Conservation (phyloP, 1,140 invertebrate species). For the Aphis craccivora region DNA sequence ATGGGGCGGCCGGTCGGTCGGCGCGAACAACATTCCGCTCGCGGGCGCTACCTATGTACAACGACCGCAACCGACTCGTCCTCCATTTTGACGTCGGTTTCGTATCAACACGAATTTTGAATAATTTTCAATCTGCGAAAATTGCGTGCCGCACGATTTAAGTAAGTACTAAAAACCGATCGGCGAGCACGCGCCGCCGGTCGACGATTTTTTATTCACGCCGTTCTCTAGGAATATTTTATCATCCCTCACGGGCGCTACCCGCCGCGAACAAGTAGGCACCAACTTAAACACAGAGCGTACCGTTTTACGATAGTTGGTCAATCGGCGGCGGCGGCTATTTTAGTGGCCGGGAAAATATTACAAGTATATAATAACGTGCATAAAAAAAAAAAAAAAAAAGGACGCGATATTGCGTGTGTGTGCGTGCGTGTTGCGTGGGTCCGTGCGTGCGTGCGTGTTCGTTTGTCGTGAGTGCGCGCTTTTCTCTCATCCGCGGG, state of each 20-base stretch:
- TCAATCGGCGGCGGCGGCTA: not conserved
- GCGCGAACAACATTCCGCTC: conserved; percentile 26
- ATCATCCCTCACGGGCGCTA: not conserved
- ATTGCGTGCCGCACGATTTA: not conserved
- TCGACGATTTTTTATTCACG: not conserved
- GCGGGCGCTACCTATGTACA: conserved; percentile 54
- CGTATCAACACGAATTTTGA: conserved; percentile 42
- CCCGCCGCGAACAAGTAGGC: conserved; percentile 30
- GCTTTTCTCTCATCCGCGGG: conserved; percentile 30
- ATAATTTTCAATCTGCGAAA: conserved; percentile 42
- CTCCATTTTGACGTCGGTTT: conserved; percentile 52
- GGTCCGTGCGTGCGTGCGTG: conserved; percentile 3
- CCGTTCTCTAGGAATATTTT: not conserved
- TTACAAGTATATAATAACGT: not conserved
- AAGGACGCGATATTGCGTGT: conserved; percentile 32
- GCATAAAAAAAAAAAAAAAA: not conserved
- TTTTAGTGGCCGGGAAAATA: not conserved
- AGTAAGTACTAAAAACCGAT: conserved; percentile 25
- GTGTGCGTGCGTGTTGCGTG: not conserved
- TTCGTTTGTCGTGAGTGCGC: conserved; percentile 26
- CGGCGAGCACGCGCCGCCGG: not conserved
- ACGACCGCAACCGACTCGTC: conserved; percentile 53
- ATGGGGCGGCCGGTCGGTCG: not conserved
- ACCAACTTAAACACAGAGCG: conserved; percentile 53
- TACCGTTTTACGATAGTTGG: conserved; percentile 41